Evolutionary conservation across 2,113 vertebrate genomes (phyloP).

Genomic region (Oreochromis aureus): DNA sequence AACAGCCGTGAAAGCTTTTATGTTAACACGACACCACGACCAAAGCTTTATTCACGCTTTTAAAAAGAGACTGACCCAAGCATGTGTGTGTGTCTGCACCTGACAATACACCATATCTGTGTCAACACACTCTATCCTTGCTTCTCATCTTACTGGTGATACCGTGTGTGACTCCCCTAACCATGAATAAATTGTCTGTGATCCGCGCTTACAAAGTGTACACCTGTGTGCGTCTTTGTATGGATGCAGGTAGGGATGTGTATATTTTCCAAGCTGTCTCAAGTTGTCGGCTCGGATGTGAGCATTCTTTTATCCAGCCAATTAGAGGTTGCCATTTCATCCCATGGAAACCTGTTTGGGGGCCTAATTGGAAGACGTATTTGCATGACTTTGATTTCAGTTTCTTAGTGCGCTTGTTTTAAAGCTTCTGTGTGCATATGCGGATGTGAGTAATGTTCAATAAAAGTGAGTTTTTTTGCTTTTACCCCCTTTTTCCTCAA

Average conservation of each 20-base stretch:
- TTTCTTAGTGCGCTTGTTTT: conserved; percentile 5
- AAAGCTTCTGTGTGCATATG: not conserved
- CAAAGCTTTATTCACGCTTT: conserved; percentile 60
- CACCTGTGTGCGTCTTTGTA: not conserved
- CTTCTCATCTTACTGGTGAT: conserved; percentile 57
- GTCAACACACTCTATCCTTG: conserved; percentile 41
- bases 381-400: conserved; percentile 66
- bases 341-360: conserved; percentile 55
- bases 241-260: not conserved
- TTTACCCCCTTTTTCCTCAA: not conserved
- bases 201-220: conserved; percentile 18
- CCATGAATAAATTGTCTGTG: conserved; percentile 43
- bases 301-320: conserved; percentile 56
- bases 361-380: conserved; percentile 58
- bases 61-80: conserved; percentile 43
- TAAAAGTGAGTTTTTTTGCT: not conserved
- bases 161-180: conserved; percentile 35
- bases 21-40: conserved; percentile 66
- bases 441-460: not conserved
- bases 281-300: conserved; percentile 53
- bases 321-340: conserved; percentile 61
- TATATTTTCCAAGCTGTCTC: conserved; percentile 44
- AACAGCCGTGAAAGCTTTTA: conserved; percentile 64
- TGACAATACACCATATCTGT: conserved; percentile 43
- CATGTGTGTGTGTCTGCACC: not conserved